These are phyloP conservation scores for Eulemur rufifrons DNA, from an alignment of 2,113 vertebrate species.

Conservation along the genomic window DNA sequence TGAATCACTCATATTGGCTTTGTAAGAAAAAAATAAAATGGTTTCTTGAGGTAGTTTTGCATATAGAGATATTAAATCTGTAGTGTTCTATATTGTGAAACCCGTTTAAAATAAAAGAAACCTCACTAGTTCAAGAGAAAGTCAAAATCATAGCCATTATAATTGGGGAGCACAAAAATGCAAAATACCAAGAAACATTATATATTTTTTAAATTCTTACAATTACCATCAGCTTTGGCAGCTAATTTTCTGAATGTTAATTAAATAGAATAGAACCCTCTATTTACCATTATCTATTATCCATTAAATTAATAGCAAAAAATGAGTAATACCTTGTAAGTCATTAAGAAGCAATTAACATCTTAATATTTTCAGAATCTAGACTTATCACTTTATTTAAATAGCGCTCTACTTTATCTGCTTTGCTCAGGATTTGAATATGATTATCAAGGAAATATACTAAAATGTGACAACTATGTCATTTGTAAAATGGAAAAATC, in stretches of 20 bases:
- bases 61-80: not conserved
- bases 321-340: constrained; percentile 76
- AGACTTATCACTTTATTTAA: constrained; percentile 38
- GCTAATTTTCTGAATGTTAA: constrained; percentile 55
- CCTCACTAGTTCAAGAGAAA: not conserved
- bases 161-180: constrained; percentile 46
- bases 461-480: not conserved
- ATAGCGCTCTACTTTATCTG: not conserved
- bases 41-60: not conserved
- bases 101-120: not conserved
- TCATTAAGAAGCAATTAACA: constrained; percentile 78
- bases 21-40: not conserved
- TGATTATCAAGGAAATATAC: not conserved
- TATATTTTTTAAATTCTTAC: constrained; percentile 22
- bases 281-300: constrained; percentile 61
- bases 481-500: not conserved
- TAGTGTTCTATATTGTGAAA: not conserved
- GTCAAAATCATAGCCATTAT: not conserved
- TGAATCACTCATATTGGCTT: not conserved
- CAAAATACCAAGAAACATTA: not conserved
- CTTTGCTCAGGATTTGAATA: not conserved
- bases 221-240: not conserved
- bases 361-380: constrained; percentile 60
- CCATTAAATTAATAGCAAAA: constrained; percentile 75
- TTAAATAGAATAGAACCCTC: constrained; percentile 50